These are phyloP conservation scores for Apostichopus parvimensis DNA, from an alignment of 35 echinoderm and acorn worm genomes.

Conservation along the genomic window DNA sequence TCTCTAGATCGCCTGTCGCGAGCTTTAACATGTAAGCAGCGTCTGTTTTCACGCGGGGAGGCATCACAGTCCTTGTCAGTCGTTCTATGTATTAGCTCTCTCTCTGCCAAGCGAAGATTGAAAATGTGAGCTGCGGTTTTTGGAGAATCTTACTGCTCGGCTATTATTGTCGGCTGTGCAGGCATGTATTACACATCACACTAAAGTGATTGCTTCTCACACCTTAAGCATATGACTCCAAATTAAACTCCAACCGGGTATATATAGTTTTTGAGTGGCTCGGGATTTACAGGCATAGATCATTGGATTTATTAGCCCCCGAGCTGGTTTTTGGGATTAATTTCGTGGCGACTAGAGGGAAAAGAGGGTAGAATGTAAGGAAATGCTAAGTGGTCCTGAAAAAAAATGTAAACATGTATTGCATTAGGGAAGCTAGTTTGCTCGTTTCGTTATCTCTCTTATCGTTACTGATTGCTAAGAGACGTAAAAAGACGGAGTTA, in stretches of 20 bases:
- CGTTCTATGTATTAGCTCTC: neutral
- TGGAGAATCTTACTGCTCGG: neutral
- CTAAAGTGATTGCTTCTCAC: slow-evolving; percentile 46
- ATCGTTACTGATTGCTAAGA: neutral
- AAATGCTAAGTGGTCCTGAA: neutral
- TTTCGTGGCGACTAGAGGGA: slow-evolving; percentile 4
- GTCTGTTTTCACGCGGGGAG: neutral
- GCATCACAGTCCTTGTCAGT: neutral
- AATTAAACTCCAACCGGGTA: neutral
- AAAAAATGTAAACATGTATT: slow-evolving; percentile 1
- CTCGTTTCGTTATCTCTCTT: neutral
- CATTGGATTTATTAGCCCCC: slow-evolving; percentile 4
- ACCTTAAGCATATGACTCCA: slow-evolving; percentile 37
- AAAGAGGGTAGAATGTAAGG: neutral
- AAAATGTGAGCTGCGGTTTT: neutral
- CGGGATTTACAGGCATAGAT: slow-evolving; percentile 13
- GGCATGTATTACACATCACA: slow-evolving; percentile 6
- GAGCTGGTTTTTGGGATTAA: slow-evolving; percentile 20
- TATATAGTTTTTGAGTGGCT: neutral
- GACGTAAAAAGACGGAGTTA: neutral
- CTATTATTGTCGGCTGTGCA: neutral
- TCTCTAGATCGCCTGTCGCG: neutral
- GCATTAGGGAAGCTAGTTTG: neutral
- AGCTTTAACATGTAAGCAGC: neutral
- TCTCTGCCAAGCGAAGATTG: neutral